Evolutionary conservation across 2,797 vertebrate species (phyloP).

Genomic region (Enteromius unitaeniatus): DNA sequence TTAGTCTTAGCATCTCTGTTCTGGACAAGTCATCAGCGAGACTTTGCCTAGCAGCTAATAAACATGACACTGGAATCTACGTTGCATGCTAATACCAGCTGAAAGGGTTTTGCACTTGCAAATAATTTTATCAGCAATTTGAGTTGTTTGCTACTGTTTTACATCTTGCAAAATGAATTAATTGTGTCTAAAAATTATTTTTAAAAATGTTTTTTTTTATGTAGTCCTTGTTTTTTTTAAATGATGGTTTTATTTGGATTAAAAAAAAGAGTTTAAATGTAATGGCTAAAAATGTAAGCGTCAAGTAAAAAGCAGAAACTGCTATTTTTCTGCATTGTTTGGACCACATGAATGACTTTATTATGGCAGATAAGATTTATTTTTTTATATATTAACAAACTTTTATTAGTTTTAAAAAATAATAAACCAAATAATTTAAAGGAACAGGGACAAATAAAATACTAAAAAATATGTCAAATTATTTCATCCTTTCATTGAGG

Average conservation of each 20-base stretch:
- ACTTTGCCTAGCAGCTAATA: constrained; percentile 20
- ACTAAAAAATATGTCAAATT: neutral
- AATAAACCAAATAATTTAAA: neutral
- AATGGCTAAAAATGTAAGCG: neutral
- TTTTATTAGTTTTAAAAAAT: no score
- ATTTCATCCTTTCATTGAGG: neutral
- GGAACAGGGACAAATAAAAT: neutral
- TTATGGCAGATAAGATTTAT: neutral
- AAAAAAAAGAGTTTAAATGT: neutral
- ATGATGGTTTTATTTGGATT: neutral
- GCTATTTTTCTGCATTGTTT: neutral
- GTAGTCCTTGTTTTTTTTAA: neutral
- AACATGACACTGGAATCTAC: constrained; percentile 4
- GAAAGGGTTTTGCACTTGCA: constrained; percentile 9
- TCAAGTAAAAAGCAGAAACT: neutral
- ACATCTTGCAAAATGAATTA: neutral
- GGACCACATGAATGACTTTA: neutral
- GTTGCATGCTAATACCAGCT: neutral
- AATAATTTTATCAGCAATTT: neutral
- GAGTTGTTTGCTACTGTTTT: neutral
- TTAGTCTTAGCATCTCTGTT: constrained; percentile 27
- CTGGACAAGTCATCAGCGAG: constrained; percentile 27
- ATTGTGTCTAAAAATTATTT: neutral
- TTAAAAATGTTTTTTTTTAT: neutral
- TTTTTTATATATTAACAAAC: neutral